These are phyloP conservation scores for Phyllotis vaccarum DNA, from an alignment of 2,797 vertebrate genomes.

Conservation along the genomic window DNA sequence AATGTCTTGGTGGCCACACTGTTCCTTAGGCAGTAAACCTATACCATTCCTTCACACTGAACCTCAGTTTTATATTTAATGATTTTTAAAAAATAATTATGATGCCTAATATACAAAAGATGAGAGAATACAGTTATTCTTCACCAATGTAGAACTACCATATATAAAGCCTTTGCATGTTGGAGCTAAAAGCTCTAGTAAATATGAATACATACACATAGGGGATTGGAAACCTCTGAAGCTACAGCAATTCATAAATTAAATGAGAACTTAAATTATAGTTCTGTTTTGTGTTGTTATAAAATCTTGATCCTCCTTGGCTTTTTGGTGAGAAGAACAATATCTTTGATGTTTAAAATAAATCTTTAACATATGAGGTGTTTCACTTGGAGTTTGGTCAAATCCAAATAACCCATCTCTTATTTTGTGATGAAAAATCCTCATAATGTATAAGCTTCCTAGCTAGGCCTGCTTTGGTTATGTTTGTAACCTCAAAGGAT, in stretches of 20 bases:
- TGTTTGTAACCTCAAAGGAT: background rate
- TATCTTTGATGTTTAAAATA: constrained; percentile 21
- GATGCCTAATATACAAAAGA: background rate
- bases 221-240: constrained; percentile 11
- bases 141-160: background rate
- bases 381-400: constrained; percentile 35
- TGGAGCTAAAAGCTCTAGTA: background rate
- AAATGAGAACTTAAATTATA: constrained; percentile 33
- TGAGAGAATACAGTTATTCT: background rate
- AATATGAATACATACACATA: background rate
- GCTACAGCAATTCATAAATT: background rate
- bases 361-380: background rate
- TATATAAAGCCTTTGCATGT: background rate
- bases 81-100: constrained; percentile 31
- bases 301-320: background rate
- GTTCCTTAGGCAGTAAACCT: background rate
- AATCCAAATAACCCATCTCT: background rate
- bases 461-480: background rate
- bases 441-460: background rate
- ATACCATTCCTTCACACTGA: background rate
- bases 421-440: background rate
- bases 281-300: constrained; percentile 1
- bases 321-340: constrained; percentile 4
- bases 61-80: constrained; percentile 10
- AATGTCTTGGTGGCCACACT: background rate